Evolutionary conservation across 2,888 invertebrate genomes (phyloP).

Genomic region (Norana najaformis): DNA sequence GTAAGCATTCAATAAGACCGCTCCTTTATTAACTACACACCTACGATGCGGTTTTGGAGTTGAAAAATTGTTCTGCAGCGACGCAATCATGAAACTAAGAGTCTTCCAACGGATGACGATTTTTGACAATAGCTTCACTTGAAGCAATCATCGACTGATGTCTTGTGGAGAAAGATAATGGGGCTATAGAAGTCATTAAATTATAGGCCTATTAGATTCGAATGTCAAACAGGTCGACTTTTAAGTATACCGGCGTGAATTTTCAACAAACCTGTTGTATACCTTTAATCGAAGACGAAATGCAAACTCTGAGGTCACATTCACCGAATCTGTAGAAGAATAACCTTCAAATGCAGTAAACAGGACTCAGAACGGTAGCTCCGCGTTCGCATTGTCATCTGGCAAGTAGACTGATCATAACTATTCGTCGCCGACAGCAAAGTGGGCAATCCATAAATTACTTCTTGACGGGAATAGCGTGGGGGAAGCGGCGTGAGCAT

Average conservation of each 20-base stretch:
- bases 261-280: neutral
- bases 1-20: too few relatives aligned
- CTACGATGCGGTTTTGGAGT: too few relatives aligned
- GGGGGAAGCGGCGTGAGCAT: neutral
- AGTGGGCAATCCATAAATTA: conserved; percentile 5
- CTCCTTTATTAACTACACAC: too few relatives aligned
- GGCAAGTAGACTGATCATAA: neutral
- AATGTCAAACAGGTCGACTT: neutral
- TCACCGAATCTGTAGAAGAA: neutral
- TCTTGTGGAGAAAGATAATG: too few relatives aligned
- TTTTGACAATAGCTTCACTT: neutral
- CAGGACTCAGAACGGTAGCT: neutral
- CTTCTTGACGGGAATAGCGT: neutral
- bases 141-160: neutral
- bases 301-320: neutral
- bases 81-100: neutral
- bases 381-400: neutral
- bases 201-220: too few relatives aligned
- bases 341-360: conserved; percentile 6
- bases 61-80: too few relatives aligned
- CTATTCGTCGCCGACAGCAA: neutral
- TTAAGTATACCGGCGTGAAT: neutral
- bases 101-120: neutral
- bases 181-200: too few relatives aligned
- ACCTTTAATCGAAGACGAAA: neutral